phyloP scores from a whole-genome alignment of 1,140 invertebrate genomes.

The Musca domestica region DNA sequence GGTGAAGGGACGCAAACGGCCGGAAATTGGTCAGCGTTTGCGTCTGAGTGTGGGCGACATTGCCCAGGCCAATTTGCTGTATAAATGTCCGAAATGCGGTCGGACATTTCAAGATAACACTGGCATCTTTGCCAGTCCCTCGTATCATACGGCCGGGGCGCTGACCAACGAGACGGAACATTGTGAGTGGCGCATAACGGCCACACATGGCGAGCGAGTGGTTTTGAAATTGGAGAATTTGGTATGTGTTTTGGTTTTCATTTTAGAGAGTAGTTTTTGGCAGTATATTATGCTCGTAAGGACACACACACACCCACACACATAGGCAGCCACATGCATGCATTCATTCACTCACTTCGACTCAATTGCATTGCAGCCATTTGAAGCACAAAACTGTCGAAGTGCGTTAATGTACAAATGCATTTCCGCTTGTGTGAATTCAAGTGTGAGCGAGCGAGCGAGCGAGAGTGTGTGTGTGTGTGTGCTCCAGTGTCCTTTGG shows the following conservation, averaged over 20 bases:
- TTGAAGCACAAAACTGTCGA: not conserved
- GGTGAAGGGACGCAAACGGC: constrained; percentile 73
- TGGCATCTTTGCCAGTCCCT: constrained; percentile 77
- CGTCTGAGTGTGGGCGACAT: constrained; percentile 91
- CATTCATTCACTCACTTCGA: not conserved
- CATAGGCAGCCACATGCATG: too few relatives aligned
- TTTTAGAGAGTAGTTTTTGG: not conserved
- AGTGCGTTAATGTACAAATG: too few relatives aligned
- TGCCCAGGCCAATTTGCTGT: constrained; percentile 92
- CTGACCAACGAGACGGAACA: constrained; percentile 62
- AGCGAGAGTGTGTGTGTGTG: not conserved
- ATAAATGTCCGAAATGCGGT: constrained; percentile 92
- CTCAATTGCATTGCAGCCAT: not conserved
- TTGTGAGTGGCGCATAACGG: constrained; percentile 96
- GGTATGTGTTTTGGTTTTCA: constrained; percentile 31
- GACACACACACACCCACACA: not conserved
- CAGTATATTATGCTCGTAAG: not conserved
- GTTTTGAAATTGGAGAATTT: constrained; percentile 83
- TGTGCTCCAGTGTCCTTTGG: not conserved
- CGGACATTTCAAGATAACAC: constrained; percentile 88
- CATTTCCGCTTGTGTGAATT: not conserved
- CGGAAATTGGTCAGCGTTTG: constrained; percentile 92
- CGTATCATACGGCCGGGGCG: constrained; percentile 59
- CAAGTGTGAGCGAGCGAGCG: not conserved
- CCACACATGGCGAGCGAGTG: constrained; percentile 94